These are phyloP conservation scores for Nasonia longicornis DNA, from an alignment of 1,140 invertebrate genomes.

Conservation along the genomic window DNA sequence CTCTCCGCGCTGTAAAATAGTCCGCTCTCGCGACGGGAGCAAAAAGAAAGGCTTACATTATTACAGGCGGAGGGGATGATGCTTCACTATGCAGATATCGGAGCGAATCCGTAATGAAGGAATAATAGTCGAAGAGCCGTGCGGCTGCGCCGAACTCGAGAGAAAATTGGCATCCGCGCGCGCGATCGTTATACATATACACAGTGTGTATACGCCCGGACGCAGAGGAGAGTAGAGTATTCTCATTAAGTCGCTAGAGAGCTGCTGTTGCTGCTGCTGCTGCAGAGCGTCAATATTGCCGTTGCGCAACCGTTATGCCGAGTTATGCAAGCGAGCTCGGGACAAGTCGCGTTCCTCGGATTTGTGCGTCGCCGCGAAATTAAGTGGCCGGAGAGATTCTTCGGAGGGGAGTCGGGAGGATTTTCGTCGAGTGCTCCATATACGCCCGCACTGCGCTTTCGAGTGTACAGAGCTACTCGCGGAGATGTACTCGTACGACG, in stretches of 20 bases:
- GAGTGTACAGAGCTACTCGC: too few relatives aligned
- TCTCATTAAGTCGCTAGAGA: conserved; percentile 26
- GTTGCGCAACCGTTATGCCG: conserved; percentile 34
- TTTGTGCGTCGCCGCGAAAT: not conserved
- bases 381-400: not conserved
- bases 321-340: conserved; percentile 28
- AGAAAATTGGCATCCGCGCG: not conserved
- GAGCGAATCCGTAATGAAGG: conserved; percentile 23
- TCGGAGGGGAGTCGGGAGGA: not conserved
- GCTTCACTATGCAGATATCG: conserved; percentile 24
- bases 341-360: conserved; percentile 1
- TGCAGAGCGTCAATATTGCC: conserved; percentile 46
- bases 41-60: not conserved
- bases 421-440: too few relatives aligned
- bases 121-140: not conserved
- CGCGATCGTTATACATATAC: not conserved
- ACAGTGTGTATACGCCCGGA: not conserved
- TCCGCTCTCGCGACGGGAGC: not conserved
- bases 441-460: too few relatives aligned
- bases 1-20: not conserved
- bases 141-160: not conserved
- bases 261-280: too few relatives aligned
- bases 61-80: not conserved
- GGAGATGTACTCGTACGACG: too few relatives aligned
- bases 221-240: not conserved